Evolutionary conservation across 2,797 vertebrate genomes (phyloP).

Genomic region (Lithobates pipiens): DNA sequence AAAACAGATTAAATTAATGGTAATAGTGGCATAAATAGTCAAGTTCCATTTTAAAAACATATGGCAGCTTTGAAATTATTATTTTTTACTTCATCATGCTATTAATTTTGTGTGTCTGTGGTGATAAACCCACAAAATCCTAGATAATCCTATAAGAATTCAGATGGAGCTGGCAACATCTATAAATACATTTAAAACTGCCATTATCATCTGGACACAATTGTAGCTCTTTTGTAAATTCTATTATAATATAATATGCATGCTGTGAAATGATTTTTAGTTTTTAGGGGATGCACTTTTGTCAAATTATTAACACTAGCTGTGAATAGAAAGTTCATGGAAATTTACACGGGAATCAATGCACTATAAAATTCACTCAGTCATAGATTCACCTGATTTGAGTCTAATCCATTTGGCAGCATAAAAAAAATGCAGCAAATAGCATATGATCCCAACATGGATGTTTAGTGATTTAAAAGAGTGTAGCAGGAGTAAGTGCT

Average conservation of each 20-base stretch:
- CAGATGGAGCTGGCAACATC: constrained; percentile 77
- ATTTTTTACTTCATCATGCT: constrained; percentile 81
- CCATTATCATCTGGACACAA: constrained; percentile 83
- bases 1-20: constrained; percentile 76
- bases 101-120: constrained; percentile 83
- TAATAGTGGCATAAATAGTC: constrained; percentile 74
- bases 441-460: too few species aligned
- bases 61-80: constrained; percentile 72
- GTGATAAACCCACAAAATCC: constrained; percentile 87
- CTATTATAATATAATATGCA: constrained; percentile 63
- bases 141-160: constrained; percentile 84
- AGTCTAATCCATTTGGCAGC: neutral
- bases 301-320: neutral
- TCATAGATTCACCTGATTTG: neutral
- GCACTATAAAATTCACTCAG: neutral
- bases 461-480: too few species aligned
- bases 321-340: neutral
- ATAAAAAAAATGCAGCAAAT: neutral
- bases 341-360: neutral
- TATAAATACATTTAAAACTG: constrained; percentile 83
- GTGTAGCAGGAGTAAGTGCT: too few species aligned
- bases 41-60: constrained; percentile 69
- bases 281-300: neutral
- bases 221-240: constrained; percentile 69
- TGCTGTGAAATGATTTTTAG: constrained; percentile 47